Conservation (phyloP, 2,888 invertebrate species). For the Lottia gigantea region DNA sequence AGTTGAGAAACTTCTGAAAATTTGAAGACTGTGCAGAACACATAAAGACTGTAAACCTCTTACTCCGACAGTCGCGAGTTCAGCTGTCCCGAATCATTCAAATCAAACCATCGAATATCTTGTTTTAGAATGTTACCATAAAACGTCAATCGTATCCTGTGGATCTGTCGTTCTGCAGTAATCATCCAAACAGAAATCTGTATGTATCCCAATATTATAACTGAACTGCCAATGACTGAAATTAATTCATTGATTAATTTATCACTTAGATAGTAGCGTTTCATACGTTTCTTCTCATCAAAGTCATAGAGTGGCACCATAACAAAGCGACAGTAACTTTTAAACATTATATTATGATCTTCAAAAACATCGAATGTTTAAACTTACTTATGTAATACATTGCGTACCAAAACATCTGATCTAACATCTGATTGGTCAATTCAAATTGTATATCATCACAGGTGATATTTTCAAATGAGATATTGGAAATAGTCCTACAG, state of each 20-base stretch:
- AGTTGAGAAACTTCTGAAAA: no score
- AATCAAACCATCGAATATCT: slow-evolving; percentile 67
- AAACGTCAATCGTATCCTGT: slow-evolving; percentile 69
- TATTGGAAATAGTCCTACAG: slow-evolving; percentile 17
- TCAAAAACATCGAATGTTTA: no score
- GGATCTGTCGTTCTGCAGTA: slow-evolving; percentile 69
- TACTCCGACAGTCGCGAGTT: slow-evolving; percentile 64
- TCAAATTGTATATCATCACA: slow-evolving; percentile 21
- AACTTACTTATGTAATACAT: slow-evolving; percentile 56
- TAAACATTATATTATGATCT: no score
- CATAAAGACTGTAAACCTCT: slow-evolving; percentile 30
- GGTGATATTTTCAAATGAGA: neutral
- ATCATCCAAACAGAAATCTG: slow-evolving; percentile 67
- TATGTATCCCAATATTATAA: slow-evolving; percentile 59
- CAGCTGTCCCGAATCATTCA: slow-evolving; percentile 61
- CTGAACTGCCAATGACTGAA: slow-evolving; percentile 56
- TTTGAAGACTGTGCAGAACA: no score
- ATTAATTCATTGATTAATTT: slow-evolving; percentile 13
- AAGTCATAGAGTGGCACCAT: no score
- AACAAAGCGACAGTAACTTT: no score
- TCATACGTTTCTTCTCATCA: no score
- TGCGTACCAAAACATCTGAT: slow-evolving; percentile 49
- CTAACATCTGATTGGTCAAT: slow-evolving; percentile 37
- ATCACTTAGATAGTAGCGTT: no score
- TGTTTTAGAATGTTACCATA: slow-evolving; percentile 64